These are phyloP conservation scores for Typhlomys cinereus DNA, from an alignment of 2,113 vertebrate genomes.

Conservation along the genomic window DNA sequence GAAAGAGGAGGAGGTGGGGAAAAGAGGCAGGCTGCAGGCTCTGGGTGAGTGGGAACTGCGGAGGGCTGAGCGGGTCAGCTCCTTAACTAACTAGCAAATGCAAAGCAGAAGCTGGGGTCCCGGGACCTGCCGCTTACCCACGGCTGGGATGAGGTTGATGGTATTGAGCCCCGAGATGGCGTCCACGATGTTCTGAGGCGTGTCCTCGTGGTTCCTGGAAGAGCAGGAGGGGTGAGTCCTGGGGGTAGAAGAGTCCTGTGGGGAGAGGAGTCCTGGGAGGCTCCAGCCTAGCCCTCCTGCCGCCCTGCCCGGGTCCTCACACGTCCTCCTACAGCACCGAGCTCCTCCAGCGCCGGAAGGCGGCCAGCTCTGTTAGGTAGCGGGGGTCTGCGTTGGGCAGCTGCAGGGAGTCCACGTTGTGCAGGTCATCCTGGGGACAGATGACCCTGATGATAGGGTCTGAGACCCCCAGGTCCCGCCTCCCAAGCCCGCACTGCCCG, in stretches of 20 bases:
- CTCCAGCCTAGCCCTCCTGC: background rate
- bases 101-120: no score
- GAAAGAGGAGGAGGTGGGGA: fast-evolving
- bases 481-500: background rate
- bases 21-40: background rate
- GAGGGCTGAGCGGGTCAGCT: background rate
- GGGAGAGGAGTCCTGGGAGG: background rate
- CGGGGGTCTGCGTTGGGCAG: constrained; percentile 89
- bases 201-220: constrained; percentile 84
- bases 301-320: constrained; percentile 80
- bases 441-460: background rate
- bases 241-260: fast-evolving
- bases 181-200: constrained; percentile 87
- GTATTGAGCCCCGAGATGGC: constrained; percentile 86
- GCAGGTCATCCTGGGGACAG: constrained; percentile 86
- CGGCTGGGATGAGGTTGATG: constrained; percentile 89
- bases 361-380: constrained; percentile 88
- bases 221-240: background rate
- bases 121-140: constrained; percentile 85
- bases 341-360: constrained; percentile 88
- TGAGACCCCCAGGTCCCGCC: no score
- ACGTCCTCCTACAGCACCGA: constrained; percentile 90
- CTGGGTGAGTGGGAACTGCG: background rate
- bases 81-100: no score
- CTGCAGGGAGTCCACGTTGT: constrained; percentile 90